Evolutionary conservation across 2,113 vertebrate genomes (phyloP), one percentile per base, ranked within the genome.

Genomic region (Colinus virginianus): DNA sequence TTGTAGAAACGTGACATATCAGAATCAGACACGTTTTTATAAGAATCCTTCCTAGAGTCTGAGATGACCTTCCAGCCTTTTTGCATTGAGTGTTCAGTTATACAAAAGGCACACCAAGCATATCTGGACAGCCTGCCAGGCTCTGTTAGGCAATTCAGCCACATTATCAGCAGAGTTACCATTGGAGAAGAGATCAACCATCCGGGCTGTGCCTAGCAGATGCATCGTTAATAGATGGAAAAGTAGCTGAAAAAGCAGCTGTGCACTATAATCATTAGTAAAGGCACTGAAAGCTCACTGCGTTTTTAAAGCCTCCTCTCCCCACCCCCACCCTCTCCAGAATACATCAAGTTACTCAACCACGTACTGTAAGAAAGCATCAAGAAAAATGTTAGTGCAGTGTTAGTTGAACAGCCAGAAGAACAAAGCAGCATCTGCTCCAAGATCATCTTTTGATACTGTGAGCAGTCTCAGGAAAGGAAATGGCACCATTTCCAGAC

Each of bases 231-330:
- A 69, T 17, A 90, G 46, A 85, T 11, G 7, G 64, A 61, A 43
- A 93, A 88, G 53, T 5, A 89, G 45, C 45, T 81, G 53, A 79
- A 87, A 90, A 84, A 76, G 72, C 36, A 78, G 34, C 58, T 84
- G 48, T 15, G 36, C 45, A 56, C 40, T 69, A n/a, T 67, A 72
- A 74, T 64, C 53, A 63, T 79, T 64, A 69, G 45, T 32, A 64
- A 0, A 69, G 53, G 19, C 21, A 69, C 5, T 1, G 3, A 62
- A 95, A 89, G 45, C 20, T 82, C 64, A 83, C 4, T 12, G 13
- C 25, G 21, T 48, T 76, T 69, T 32, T 87, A 66, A 79, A 84
- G 70, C 56, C 36, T 93, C 23, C 14, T 48, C 61, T 48, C 4
- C 5, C 16, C 26, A 43, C 49, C 30, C 28, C 12, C 4, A 40